Percentiles rank a stretch among this genome's conserved stretches.
These are phyloP conservation scores for Phalacrocorax pelagicus DNA, from an alignment of 2,113 vertebrate species.

Conservation along the genomic window DNA sequence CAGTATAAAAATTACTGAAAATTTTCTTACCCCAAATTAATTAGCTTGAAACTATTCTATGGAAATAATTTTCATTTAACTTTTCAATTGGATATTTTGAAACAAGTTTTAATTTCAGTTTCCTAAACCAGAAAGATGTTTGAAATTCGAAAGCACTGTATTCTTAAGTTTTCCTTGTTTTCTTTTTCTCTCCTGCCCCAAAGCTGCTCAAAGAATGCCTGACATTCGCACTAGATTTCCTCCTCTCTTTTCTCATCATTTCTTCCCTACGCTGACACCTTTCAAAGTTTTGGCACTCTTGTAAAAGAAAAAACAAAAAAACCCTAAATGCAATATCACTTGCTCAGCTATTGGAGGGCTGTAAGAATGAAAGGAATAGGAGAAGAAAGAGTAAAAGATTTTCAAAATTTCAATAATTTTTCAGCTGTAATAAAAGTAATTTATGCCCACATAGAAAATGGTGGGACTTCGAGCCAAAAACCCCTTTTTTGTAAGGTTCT, in stretches of 20 bases:
- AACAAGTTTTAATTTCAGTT: not conserved
- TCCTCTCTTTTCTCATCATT: not conserved
- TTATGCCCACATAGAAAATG: not conserved
- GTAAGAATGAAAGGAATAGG: not conserved
- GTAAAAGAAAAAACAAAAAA: not conserved
- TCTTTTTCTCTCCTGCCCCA: not conserved
- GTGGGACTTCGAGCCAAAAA: not conserved
- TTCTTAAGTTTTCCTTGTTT: not conserved
- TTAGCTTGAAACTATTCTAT: not conserved
- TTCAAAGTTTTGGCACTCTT: not conserved
- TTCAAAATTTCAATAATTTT: not conserved
- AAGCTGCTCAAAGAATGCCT: not conserved
- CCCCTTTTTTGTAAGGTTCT: too few relatives aligned
- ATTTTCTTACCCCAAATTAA: not conserved
- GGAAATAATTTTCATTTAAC: not conserved
- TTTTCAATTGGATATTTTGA: not conserved
- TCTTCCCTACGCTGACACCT: not conserved
- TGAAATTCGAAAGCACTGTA: not conserved
- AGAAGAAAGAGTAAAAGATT: not conserved
- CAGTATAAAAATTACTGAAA: not conserved
- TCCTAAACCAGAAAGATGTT: not conserved
- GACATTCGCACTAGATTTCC: fast-evolving
- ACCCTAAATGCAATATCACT: fast-evolving
- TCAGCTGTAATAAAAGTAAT: not conserved
- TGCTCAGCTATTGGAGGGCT: not conserved